Base-by-base conservation (phyloP, 2,888 invertebrate species). In the Catocala sponsa region DNA sequence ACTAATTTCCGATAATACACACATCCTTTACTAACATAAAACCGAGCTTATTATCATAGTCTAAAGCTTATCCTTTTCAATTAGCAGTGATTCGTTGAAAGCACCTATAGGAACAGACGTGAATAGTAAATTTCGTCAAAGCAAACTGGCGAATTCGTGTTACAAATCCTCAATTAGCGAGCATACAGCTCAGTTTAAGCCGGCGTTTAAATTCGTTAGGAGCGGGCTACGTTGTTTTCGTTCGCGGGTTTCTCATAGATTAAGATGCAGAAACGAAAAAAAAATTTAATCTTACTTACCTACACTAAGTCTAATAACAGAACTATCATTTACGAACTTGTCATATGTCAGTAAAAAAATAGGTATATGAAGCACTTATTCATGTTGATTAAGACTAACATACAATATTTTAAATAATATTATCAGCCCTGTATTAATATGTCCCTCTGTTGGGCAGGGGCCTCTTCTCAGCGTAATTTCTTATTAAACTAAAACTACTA, bases 121-220 rank as follows among this genome's bases (percentile, higher is more conserved):
- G 70, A 74, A 68, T 76, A 69, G 69, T 58, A 62, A 51, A 71
- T 65, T 60, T 81, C 69, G 77, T 84, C 82, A 87, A 87, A 89
- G 86, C 80, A 82, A 83, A 82, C 84, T 84, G 78, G 62, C 75
- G 77, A 89, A 86, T 87, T 86, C 87, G 90, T 91, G 89, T 89
- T 90, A 91, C 92, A 92, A 91, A 91, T 91, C 86, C 91, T 79
- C 92, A 92, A 93, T 93, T 92, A 93, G 88, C 79, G 80, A 79
- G 79, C 83, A 85, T 83, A 89, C 86, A 87, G 88, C 85, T 91
- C 92, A 92, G 93, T 92, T 93, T 93, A 93, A 89, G 89, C 89
- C 92, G 91, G 90, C 91, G 89, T 92, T 93, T 93, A 91, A 92
- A 92, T 93, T 93, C 90, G 92, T 93, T 93, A 92, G 88, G 72